Evolutionary conservation across 2,888 invertebrate species (phyloP), one percentile per base, ranked within the genome.

Genomic region (Hoplodrina blanda): DNA sequence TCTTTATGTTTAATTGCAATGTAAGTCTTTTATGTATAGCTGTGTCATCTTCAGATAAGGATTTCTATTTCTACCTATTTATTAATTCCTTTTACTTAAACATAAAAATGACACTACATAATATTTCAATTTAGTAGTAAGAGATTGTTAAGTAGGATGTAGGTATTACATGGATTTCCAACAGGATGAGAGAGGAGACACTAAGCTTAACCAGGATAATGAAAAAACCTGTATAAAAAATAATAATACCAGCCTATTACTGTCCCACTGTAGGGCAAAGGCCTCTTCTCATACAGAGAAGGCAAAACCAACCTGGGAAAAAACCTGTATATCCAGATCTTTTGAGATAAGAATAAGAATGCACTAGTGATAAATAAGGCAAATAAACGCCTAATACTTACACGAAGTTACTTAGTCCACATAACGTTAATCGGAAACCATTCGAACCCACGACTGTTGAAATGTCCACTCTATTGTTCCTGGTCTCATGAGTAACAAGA

Each of bases 1-100:
- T 56, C 64, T 75, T 73, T 68, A 10, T 59, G 15, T 30, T 53
- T 62, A 37, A 46, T 50, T 55, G 59, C 20, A 44, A 15, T 17
- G n/a, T 75, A 3, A 25, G 7, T 46, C 37, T 63, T 69, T 37
- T 56, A 50, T 19, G 25, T 50, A 44, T 10, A 25, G 50, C 25
- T 50, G 44, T 19, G 46, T 30, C 50, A 56, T 30, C 13, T 25
- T n/a, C 5, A 15, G 54, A 50, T 50, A 76, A 19, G 11, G n/a
- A 50, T 56, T 25, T 54, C 7, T 30, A 49, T 66, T 56, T 25
- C 19, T 52, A 25, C 33, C 19, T 52, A 17, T 56, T 52, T 56
- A 0, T 41, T 74, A n/a, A 53, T 57, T 49, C 17, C 11, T 56
- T 56, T 15, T 52, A 49, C 0, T 5, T 33, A 56, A 44, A 44